Evolutionary conservation across 2,113 vertebrate genomes (phyloP).

Genomic region (Trematomus loennbergii): DNA sequence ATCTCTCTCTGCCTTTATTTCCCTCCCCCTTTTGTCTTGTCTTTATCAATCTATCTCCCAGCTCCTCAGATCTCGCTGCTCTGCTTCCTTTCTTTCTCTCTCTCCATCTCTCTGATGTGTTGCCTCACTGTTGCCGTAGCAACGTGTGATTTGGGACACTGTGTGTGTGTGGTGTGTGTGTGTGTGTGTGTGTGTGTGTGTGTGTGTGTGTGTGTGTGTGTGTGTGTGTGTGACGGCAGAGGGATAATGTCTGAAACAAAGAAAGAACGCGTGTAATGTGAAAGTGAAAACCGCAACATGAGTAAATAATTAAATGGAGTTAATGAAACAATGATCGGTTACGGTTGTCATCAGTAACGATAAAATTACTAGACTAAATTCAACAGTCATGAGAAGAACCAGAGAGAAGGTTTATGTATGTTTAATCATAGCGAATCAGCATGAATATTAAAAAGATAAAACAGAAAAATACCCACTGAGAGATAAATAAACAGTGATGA

Average conservation of each 20-base stretch:
- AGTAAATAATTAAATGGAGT: conserved; percentile 49
- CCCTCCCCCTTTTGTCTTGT: neutral
- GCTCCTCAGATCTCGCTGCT: conserved; percentile 46
- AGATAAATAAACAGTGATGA: conserved; percentile 4
- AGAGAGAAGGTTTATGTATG: neutral
- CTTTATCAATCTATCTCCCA: conserved; percentile 46
- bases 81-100: conserved; percentile 33
- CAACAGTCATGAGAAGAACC: neutral
- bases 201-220: neutral
- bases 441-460: conserved; percentile 3
- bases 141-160: conserved; percentile 78
- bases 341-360: neutral
- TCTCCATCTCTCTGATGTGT: conserved; percentile 66
- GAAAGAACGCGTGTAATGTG: conserved; percentile 12
- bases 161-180: conserved; percentile 5
- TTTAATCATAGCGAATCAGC: neutral
- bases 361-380: neutral
- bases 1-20: neutral
- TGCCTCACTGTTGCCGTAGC: conserved; percentile 75
- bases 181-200: neutral
- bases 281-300: conserved; percentile 1
- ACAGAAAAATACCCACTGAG: neutral
- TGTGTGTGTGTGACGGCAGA: conserved; percentile 7
- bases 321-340: neutral
- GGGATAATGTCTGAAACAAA: conserved; percentile 34